Conservation (phyloP, 2,888 invertebrate species). For the Drosophila kuntzei region DNA sequence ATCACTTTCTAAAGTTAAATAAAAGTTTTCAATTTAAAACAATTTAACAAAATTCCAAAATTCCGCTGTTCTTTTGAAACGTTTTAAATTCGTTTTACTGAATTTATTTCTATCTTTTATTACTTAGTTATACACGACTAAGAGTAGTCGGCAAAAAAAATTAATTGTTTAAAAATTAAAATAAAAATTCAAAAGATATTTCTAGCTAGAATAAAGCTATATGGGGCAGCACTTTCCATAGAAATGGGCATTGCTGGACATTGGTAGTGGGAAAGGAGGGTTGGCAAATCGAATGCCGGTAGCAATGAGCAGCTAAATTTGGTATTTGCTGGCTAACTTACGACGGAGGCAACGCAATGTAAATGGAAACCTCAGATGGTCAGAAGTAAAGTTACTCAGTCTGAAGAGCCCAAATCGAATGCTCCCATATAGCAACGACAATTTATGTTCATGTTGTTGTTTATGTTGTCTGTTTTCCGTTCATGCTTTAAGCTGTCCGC, state of each 20-base stretch:
- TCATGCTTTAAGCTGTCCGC: slow-evolving; percentile 36
- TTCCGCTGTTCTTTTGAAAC: too few relatives aligned
- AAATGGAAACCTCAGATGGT: slow-evolving; percentile 52
- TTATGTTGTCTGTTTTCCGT: slow-evolving; percentile 31
- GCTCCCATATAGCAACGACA: slow-evolving; percentile 35
- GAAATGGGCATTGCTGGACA: not conserved
- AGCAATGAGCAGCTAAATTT: slow-evolving; percentile 58
- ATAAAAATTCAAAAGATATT: not conserved
- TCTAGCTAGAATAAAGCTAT: slow-evolving; percentile 40
- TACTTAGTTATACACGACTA: too few relatives aligned
- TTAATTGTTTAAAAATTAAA: too few relatives aligned
- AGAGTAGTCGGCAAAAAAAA: too few relatives aligned
- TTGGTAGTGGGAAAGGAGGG: not conserved
- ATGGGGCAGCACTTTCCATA: slow-evolving; percentile 6
- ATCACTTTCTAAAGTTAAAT: too few relatives aligned
- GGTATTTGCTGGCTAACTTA: slow-evolving; percentile 54
- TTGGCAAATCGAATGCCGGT: slow-evolving; percentile 61
- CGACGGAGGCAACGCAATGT: slow-evolving; percentile 28
- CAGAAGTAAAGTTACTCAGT: slow-evolving; percentile 13
- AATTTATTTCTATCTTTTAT: too few relatives aligned
- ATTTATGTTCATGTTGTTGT: slow-evolving; percentile 56
- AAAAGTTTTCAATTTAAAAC: too few relatives aligned
- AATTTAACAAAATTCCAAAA: too few relatives aligned
- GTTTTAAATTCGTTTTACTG: too few relatives aligned
- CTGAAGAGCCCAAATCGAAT: slow-evolving; percentile 10